Evolutionary conservation across 1,140 invertebrate species (phyloP).

Genomic region (Leptinotarsa lineolata): DNA sequence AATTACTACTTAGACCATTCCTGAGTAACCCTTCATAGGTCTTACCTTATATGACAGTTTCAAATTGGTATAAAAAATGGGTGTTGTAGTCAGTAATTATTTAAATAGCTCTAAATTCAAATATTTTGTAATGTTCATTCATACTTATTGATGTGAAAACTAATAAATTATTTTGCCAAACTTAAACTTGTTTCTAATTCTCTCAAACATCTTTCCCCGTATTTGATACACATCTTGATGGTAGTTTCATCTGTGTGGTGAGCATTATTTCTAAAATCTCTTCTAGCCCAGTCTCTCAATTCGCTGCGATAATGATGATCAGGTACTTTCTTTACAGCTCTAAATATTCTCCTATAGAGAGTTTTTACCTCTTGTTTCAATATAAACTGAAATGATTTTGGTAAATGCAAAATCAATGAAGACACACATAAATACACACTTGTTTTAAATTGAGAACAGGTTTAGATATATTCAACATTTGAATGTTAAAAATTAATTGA

Average conservation of each 20-base stretch:
- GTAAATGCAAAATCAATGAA: not conserved
- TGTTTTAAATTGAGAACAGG: constrained; percentile 39
- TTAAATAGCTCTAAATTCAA: no score
- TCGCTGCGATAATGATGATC: constrained; percentile 66
- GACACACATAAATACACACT: constrained; percentile 25
- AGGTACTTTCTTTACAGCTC: constrained; percentile 67
- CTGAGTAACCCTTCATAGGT: no score
- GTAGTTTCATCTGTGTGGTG: constrained; percentile 68
- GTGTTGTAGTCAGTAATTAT: no score
- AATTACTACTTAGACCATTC: no score
- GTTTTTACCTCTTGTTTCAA: constrained; percentile 75
- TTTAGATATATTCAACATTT: constrained; percentile 31
- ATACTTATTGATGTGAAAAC: not conserved
- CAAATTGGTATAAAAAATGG: no score
- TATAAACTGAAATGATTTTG: constrained; percentile 66
- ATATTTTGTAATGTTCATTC: no score
- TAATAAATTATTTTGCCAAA: constrained; percentile 53
- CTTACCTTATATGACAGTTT: no score
- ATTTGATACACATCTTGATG: constrained; percentile 72
- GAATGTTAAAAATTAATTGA: not conserved
- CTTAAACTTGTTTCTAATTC: constrained; percentile 69
- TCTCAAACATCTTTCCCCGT: constrained; percentile 69
- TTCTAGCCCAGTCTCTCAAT: constrained; percentile 69
- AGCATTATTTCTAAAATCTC: constrained; percentile 72
- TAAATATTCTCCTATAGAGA: constrained; percentile 73